Percentiles rank a stretch among this genome's conserved stretches.
Conservation (phyloP, 2,113 vertebrate species). For the Hemibagrus wyckioides region DNA sequence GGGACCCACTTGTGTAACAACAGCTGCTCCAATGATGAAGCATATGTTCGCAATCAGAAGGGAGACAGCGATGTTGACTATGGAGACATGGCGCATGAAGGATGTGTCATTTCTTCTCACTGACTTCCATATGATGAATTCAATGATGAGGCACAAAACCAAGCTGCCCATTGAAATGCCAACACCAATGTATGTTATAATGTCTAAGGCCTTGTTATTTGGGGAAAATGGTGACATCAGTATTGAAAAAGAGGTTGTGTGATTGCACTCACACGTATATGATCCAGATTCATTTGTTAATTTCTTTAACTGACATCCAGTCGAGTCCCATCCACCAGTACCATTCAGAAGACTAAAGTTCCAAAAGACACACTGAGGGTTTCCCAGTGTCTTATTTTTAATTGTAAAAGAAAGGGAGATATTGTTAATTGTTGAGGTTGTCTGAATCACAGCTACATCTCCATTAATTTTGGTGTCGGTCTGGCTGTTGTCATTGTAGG, state of each 20-base stretch:
- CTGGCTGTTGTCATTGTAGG: not conserved
- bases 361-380: not conserved
- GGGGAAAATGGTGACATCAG: conserved; percentile 15
- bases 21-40: conserved; percentile 75
- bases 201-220: not conserved
- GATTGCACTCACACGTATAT: conserved; percentile 20
- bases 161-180: conserved; percentile 79
- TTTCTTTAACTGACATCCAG: not conserved
- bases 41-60: conserved; percentile 79
- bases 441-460: conserved; percentile 69
- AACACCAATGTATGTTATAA: conserved; percentile 71
- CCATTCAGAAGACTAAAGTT: not conserved
- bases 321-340: not conserved
- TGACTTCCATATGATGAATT: conserved; percentile 76
- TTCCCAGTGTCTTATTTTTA: conserved; percentile 59
- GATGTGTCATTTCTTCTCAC: conserved; percentile 78
- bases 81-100: conserved; percentile 81
- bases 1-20: conserved; percentile 50
- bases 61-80: conserved; percentile 81
- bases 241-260: conserved; percentile 34
- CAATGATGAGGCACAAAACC: conserved; percentile 77
- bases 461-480: conserved; percentile 59
- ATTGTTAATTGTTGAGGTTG: conserved; percentile 59
- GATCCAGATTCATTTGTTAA: not conserved
- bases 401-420: conserved; percentile 73